Base-by-base conservation (phyloP, 1,140 invertebrate species). In the Brachionus calyciflorus region DNA sequence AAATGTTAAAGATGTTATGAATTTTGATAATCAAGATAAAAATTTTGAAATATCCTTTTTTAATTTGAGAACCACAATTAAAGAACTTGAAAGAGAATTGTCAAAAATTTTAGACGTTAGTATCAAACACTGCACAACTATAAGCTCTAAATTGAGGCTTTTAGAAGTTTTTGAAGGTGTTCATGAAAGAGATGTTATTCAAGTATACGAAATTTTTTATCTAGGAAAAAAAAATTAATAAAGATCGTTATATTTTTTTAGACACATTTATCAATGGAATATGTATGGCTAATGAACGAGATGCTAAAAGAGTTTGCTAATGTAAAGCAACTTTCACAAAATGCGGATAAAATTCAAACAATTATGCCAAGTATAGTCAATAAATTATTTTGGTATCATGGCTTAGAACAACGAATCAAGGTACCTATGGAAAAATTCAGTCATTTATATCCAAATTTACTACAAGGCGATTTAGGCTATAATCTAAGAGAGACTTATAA, bases 151-250 rank as follows among this genome's bases (percentile, higher is more conserved):
- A 77, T 78, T 84, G 7, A 68, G 83, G 19, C 78, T 85, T 37
- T 79, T 85, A 17, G 84, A 85, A 65, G 84, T 85, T 14, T 85
- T 85, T 81, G 82, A 85, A 69, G 83, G 83, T 9, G 81, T 84
- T 78, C 83, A 83, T 78, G 80, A 83, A 19, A 48, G 84, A 76
- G 83, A 85, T 68, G 80, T 84, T 5, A 82, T 84, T 33, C 83
- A 85, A 81, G 41, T 76, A 46, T 33, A 40, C n/a, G n/a, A n/a
- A n/a, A n/a, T n/a, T n/a, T n/a, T n/a, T n/a, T n/a, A n/a, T n/a
- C n/a, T n/a, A n/a, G n/a, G n/a, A n/a, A n/a, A n/a, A n/a, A n/a
- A n/a, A n/a, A n/a, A n/a, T n/a, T n/a, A n/a, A n/a, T n/a, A n/a
- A n/a, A 44, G 21, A 33, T n/a, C 28, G 7, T 57, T 76, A 17